These are phyloP conservation scores for Bombus picipes DNA, from an alignment of 1,140 invertebrate genomes.

Conservation along the genomic window DNA sequence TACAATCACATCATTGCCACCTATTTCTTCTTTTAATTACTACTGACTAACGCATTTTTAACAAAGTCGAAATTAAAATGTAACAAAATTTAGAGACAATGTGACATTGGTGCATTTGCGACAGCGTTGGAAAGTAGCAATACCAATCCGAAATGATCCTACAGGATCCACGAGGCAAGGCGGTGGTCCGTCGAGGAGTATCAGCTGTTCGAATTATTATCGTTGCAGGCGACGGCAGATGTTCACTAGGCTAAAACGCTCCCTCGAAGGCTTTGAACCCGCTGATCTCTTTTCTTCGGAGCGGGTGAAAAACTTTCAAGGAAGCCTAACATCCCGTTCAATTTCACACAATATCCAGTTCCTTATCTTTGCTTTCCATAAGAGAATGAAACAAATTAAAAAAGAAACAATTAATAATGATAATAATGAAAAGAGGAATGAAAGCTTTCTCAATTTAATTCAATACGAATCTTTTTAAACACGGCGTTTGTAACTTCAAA, in stretches of 20 bases:
- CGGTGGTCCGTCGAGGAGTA: slow-evolving; percentile 76
- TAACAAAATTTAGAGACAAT: not conserved
- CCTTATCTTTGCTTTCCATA: not conserved
- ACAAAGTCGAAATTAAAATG: not conserved
- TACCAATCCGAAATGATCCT: slow-evolving; percentile 37
- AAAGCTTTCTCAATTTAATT: not conserved
- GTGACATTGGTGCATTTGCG: not conserved
- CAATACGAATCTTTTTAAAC: not conserved
- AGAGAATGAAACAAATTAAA: not conserved
- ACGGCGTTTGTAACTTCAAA: not conserved
- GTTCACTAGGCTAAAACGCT: slow-evolving; percentile 76
- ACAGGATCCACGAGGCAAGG: slow-evolving; percentile 67
- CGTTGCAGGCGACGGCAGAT: slow-evolving; percentile 79
- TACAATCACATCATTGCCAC: not conserved
- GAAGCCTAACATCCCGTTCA: slow-evolving; percentile 56
- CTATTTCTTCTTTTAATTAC: not conserved
- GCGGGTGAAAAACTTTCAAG: slow-evolving; percentile 63
- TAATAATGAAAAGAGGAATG: not conserved
- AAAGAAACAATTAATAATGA: not conserved
- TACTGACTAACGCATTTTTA: not conserved
- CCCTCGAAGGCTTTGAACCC: slow-evolving; percentile 70
- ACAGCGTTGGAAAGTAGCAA: not conserved
- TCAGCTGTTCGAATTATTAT: slow-evolving; percentile 83
- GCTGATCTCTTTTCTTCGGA: slow-evolving; percentile 67
- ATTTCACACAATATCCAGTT: slow-evolving; percentile 19